phyloP scores from a whole-genome alignment of 2,888 invertebrate genomes.

The Macrostomum cliftonense region DNA sequence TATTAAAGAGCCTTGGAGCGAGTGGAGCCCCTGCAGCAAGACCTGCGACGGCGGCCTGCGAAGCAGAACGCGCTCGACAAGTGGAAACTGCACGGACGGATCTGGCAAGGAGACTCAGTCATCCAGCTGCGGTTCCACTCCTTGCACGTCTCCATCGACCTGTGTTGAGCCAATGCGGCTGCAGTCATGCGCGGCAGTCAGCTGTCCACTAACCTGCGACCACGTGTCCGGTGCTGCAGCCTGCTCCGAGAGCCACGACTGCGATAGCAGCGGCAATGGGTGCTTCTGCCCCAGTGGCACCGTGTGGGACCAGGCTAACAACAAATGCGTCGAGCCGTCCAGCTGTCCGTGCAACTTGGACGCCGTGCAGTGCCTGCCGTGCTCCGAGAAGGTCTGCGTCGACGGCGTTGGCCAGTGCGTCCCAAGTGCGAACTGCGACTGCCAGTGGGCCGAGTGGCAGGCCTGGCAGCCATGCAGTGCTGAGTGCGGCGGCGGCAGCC shows the following conservation, averaged over 20 bases:
- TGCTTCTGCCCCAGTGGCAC: no score
- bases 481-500: not conserved
- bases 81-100: no score
- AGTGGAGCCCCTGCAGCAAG: constrained; percentile 1
- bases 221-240: no score
- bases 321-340: no score
- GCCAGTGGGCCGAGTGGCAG: not conserved
- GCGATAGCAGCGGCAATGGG: not conserved
- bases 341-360: not conserved
- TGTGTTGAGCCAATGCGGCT: no score
- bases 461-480: not conserved
- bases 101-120: not conserved
- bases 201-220: no score
- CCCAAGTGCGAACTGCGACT: not conserved
- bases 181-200: no score
- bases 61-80: not conserved
- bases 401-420: not conserved
- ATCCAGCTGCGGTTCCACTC: not conserved
- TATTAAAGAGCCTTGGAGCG: not conserved
- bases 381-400: not conserved
- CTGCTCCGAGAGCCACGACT: not conserved
- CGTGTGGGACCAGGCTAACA: no score
- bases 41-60: constrained; percentile 2
- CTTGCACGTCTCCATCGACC: not conserved
- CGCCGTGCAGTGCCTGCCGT: not conserved